Conservation (phyloP, 2,113 vertebrate species). For the Hydrolagus affinis region DNA sequence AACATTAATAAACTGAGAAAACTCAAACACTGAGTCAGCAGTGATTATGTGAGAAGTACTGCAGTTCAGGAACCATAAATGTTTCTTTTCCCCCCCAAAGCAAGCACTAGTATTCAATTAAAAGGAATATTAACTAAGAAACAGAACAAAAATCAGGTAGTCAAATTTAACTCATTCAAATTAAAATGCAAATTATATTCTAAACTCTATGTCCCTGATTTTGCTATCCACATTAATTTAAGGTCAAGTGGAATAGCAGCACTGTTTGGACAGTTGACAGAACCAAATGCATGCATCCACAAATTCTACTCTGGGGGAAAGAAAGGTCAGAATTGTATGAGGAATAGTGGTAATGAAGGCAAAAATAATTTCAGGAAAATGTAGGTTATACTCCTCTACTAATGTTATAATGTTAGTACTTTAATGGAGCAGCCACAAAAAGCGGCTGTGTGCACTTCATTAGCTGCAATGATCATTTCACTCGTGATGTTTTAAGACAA, state of each 20-base stretch:
- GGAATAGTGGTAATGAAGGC: neutral
- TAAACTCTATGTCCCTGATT: too few relatives aligned
- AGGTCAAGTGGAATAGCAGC: neutral
- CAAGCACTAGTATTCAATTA: neutral
- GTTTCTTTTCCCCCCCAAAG: neutral
- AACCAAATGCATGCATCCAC: neutral
- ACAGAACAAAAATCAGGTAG: neutral
- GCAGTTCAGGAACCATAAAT: neutral
- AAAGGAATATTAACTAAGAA: neutral
- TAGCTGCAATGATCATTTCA: slow-evolving; percentile 51
- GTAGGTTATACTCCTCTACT: neutral
- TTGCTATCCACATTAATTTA: too few relatives aligned
- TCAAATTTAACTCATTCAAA: neutral
- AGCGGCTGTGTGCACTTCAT: slow-evolving; percentile 55
- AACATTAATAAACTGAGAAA: neutral
- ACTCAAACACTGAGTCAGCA: neutral
- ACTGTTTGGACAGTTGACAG: neutral
- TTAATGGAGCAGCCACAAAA: slow-evolving; percentile 49
- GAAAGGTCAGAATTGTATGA: neutral
- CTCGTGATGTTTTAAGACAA: slow-evolving; percentile 20
- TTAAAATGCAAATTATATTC: neutral
- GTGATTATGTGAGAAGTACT: neutral
- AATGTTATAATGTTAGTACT: neutral
- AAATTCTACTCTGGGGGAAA: neutral
- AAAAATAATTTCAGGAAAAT: neutral